These are phyloP conservation scores for Patella ulyssiponensis DNA, from an alignment of 2,888 invertebrate species.

Conservation along the genomic window DNA sequence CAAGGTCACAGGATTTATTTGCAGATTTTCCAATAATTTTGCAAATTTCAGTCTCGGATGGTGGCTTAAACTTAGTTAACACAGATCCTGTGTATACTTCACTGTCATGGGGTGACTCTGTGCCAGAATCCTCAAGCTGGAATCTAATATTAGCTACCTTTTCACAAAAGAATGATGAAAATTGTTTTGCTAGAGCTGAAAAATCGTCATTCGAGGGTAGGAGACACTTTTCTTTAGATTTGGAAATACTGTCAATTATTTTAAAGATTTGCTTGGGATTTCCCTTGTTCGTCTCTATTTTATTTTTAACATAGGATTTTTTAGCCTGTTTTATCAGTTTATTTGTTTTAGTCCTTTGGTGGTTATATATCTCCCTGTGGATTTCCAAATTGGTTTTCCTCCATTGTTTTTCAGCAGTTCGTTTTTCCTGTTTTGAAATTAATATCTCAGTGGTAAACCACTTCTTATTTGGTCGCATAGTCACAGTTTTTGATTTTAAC, in stretches of 20 bases:
- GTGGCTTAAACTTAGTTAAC: no score
- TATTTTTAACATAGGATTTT: not conserved
- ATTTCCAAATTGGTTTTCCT: constrained; percentile 2
- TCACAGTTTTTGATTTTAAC: constrained; percentile 2
- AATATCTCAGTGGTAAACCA: constrained; percentile 1
- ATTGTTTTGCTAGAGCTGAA: not conserved
- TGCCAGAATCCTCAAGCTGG: not conserved
- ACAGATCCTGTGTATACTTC: not conserved
- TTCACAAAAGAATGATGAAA: not conserved
- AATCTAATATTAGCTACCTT: constrained; percentile 2
- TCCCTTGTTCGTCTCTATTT: not conserved
- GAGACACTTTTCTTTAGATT: not conserved
- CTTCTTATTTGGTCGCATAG: not conserved
- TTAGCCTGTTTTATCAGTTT: not conserved
- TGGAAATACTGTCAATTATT: not conserved
- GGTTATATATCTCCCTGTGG: not conserved
- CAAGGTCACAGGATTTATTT: not conserved
- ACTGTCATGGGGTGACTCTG: not conserved
- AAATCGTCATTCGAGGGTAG: not conserved
- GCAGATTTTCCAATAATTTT: no score
- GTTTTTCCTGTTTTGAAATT: not conserved
- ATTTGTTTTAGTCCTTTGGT: not conserved
- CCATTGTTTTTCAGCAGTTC: constrained; percentile 8
- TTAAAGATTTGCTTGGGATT: not conserved
- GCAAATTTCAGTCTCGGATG: no score